A percentile compares a stretch with the other conserved stretches of the same genome.
Conservation (phyloP, 1,140 invertebrate species). For the Dysdera silvatica region DNA sequence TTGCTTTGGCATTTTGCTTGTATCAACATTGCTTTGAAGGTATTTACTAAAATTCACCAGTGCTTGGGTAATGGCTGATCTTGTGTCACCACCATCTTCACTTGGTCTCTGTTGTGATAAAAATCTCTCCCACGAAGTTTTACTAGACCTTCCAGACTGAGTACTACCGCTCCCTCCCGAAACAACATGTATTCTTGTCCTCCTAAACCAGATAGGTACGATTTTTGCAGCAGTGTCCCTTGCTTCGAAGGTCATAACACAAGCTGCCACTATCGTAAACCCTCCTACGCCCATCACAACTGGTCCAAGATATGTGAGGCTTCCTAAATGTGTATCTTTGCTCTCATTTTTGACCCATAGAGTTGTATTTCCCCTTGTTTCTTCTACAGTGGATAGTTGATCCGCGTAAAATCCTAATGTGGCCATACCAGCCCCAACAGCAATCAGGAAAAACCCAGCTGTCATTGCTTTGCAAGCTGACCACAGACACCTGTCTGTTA, state of each 20-base stretch:
- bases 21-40: constrained; percentile 22
- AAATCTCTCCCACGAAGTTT: constrained; percentile 29
- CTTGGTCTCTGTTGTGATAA: constrained; percentile 5
- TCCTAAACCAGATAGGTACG: constrained; percentile 26
- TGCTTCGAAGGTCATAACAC: constrained; percentile 88
- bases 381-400: constrained; percentile 42
- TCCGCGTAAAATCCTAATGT: constrained; percentile 69
- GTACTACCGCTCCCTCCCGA: constrained; percentile 21
- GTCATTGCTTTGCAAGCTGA: constrained; percentile 80
- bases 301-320: constrained; percentile 80
- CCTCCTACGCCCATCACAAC: constrained; percentile 89
- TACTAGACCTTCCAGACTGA: constrained; percentile 22
- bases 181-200: constrained; percentile 18
- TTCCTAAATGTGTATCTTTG: constrained; percentile 60
- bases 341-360: constrained; percentile 26
- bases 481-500: constrained; percentile 59
- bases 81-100: constrained; percentile 5
- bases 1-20: constrained; percentile 17
- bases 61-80: constrained; percentile 24
- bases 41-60: constrained; percentile 28
- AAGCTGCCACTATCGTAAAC: constrained; percentile 84
- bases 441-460: constrained; percentile 69
- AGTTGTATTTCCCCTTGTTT: constrained; percentile 21
- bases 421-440: constrained; percentile 78
- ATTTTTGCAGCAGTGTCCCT: constrained; percentile 34